Percentiles rank a stretch among this genome's conserved stretches.
Evolutionary conservation across 1,140 invertebrate genomes (phyloP).

Genomic region (Campoletis sonorensis): DNA sequence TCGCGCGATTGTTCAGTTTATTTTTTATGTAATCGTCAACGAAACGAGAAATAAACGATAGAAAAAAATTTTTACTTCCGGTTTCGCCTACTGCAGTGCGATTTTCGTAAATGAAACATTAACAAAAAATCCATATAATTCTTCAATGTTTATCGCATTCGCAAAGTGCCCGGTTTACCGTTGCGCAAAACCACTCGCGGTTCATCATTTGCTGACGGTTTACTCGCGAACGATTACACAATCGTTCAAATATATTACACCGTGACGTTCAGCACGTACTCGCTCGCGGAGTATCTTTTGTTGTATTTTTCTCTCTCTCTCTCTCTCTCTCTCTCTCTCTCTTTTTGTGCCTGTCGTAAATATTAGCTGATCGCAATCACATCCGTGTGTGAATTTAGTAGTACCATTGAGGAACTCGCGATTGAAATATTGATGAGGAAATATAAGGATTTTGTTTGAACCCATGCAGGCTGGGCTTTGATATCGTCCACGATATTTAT

Average conservation of each 20-base stretch:
- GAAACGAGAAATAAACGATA: no score
- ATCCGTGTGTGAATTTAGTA: constrained; percentile 2
- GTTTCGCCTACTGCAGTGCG: no score
- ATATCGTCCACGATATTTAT: no score
- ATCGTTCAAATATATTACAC: constrained; percentile 27
- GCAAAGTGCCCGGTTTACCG: background rate
- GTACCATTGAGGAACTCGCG: background rate
- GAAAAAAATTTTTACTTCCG: no score
- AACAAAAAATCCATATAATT: no score
- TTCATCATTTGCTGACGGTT: background rate
- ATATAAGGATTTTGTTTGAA: no score
- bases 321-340: constrained; percentile 20
- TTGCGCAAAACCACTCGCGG: background rate
- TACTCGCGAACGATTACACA: constrained; percentile 30
- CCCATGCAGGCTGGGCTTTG: no score
- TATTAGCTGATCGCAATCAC: constrained; percentile 7
- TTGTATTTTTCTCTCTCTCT: constrained; percentile 29
- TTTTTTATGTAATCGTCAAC: no score
- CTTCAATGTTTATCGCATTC: no score
- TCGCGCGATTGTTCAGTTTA: no score
- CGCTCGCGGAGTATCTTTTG: background rate
- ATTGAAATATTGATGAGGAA: background rate
- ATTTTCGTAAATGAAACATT: no score
- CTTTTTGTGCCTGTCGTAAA: constrained; percentile 26
- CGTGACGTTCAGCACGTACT: constrained; percentile 39